A percentile compares a stretch with the other conserved stretches of the same genome.
These are phyloP conservation scores for Accipiter cooperii DNA, from an alignment of 2,113 vertebrate species.

Conservation along the genomic window DNA sequence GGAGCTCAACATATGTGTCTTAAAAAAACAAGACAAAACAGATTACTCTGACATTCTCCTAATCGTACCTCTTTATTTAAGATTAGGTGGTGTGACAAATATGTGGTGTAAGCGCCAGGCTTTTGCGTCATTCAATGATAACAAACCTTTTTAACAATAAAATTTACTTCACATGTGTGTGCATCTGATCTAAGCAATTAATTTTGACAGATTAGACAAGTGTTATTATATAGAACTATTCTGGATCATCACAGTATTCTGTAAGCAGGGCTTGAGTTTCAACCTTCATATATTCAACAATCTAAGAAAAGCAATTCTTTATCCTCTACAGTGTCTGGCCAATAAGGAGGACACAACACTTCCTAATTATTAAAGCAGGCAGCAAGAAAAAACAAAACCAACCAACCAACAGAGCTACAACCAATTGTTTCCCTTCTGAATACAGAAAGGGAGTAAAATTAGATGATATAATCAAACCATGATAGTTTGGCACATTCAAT, in stretches of 20 bases:
- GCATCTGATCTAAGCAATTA: neutral
- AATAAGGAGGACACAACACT: neutral
- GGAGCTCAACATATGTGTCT: neutral
- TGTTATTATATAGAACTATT: neutral
- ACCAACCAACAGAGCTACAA: neutral
- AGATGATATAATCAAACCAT: neutral
- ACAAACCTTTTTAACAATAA: neutral
- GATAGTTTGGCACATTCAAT: neutral
- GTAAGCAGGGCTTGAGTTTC: neutral
- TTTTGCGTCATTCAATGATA: neutral
- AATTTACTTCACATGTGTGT: neutral
- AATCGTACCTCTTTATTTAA: neutral
- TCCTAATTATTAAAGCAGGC: neutral
- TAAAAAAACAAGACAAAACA: neutral
- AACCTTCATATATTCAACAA: neutral
- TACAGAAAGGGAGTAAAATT: neutral
- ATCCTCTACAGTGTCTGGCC: neutral
- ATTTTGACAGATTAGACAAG: neutral
- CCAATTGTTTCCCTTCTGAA: neutral
- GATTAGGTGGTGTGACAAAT: neutral
- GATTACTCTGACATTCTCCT: neutral
- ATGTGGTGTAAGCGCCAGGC: neutral
- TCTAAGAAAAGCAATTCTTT: neutral
- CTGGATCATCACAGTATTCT: neutral
- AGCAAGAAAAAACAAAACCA: neutral